Percentiles rank a stretch among this genome's conserved stretches.
Conservation (phyloP, 2,113 vertebrate species). For the Eurystomus gularis region DNA sequence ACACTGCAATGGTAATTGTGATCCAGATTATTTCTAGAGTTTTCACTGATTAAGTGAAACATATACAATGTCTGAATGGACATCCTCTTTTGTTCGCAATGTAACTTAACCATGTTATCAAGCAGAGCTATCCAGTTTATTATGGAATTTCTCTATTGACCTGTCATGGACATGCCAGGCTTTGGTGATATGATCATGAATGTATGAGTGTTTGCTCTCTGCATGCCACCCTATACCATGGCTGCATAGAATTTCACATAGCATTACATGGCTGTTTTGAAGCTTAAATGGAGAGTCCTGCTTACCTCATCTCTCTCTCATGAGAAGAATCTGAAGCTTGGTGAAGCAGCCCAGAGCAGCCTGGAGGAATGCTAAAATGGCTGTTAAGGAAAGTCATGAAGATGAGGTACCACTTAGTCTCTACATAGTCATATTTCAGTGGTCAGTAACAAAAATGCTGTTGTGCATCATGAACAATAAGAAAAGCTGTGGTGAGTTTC, state of each 20-base stretch:
- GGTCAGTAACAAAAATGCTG: not conserved
- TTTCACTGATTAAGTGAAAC: not conserved
- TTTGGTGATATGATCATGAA: slow-evolving; percentile 71
- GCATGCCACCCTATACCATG: slow-evolving; percentile 57
- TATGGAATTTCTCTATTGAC: slow-evolving; percentile 26
- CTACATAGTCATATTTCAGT: not conserved
- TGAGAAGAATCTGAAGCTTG: slow-evolving; percentile 67
- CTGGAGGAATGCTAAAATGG: slow-evolving; percentile 58
- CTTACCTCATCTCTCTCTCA: slow-evolving; percentile 80
- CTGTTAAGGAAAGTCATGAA: slow-evolving; percentile 49
- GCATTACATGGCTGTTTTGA: slow-evolving; percentile 60
- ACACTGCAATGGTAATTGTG: not conserved
- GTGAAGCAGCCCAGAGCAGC: slow-evolving; percentile 34
- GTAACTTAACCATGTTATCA: not conserved
- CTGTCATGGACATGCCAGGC: slow-evolving; percentile 49
- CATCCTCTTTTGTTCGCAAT: not conserved
- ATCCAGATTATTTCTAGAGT: not conserved
- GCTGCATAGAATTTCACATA: slow-evolving; percentile 57
- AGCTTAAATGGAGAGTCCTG: slow-evolving; percentile 46
- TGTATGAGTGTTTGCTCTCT: slow-evolving; percentile 65
- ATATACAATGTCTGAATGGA: not conserved
- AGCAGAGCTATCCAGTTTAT: not conserved
- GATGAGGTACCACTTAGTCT: slow-evolving; percentile 1
- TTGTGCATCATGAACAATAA: not conserved
- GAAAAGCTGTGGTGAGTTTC: not conserved